A percentile compares a stretch with the other conserved stretches of the same genome.
Conservation (phyloP, 2,113 vertebrate genomes). For the Anhinga anhinga region DNA sequence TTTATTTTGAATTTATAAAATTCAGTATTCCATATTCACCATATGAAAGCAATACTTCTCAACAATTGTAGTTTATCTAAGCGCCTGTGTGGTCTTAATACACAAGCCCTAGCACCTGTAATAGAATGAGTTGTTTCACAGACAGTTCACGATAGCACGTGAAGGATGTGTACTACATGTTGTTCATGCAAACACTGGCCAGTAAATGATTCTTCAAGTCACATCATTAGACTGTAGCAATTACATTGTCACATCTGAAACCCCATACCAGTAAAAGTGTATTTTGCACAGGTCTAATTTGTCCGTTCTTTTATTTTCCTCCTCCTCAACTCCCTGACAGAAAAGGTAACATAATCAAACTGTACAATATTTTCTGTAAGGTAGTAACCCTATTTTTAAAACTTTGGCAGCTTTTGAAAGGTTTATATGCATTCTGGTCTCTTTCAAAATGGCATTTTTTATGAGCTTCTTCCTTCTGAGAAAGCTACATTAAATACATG, state of each 20-base stretch:
- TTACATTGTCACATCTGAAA: neutral
- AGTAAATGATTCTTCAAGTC: neutral
- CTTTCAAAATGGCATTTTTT: neutral
- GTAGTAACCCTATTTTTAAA: neutral
- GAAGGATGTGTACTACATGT: neutral
- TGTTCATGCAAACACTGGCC: neutral
- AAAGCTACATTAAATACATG: neutral
- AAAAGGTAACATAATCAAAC: neutral
- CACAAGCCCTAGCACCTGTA: accelerated
- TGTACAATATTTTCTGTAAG: neutral
- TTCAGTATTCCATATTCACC: neutral
- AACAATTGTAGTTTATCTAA: neutral
- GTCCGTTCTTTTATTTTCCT: neutral
- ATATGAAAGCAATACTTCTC: neutral
- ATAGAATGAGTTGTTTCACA: neutral
- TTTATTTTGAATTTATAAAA: neutral
- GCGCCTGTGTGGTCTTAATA: neutral
- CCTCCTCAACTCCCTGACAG: neutral
- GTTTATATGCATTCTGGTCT: neutral
- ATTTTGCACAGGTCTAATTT: neutral
- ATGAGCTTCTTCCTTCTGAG: neutral
- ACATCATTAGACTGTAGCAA: neutral
- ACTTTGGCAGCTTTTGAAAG: neutral
- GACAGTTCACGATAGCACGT: neutral
- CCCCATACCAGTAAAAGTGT: neutral